These are phyloP conservation scores for Lagopus muta DNA, from an alignment of 2,113 vertebrate species.

Conservation along the genomic window DNA sequence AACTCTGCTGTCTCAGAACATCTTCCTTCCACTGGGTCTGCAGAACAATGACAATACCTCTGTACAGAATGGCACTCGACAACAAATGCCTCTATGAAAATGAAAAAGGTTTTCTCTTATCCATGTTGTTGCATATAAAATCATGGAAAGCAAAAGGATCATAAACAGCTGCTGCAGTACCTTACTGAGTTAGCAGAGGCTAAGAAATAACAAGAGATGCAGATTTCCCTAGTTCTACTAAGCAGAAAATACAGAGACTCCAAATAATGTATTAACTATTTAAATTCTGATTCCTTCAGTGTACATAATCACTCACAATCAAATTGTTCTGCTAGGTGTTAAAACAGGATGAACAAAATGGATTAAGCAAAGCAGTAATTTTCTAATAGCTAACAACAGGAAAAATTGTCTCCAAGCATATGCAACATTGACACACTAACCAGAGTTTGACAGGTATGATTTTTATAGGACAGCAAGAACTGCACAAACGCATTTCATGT, in stretches of 20 bases:
- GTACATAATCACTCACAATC: background rate
- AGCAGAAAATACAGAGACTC: background rate
- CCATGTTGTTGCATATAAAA: background rate
- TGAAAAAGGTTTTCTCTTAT: background rate
- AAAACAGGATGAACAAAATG: background rate
- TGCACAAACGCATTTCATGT: background rate
- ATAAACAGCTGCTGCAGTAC: background rate
- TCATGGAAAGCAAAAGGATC: background rate
- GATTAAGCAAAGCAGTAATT: background rate
- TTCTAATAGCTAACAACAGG: background rate
- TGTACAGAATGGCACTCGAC: background rate
- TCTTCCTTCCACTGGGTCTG: background rate
- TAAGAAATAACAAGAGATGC: background rate
- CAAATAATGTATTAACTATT: background rate
- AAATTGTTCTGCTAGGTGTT: background rate
- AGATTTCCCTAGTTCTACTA: background rate
- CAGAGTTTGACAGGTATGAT: background rate
- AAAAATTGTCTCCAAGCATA: background rate
- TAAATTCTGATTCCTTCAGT: background rate
- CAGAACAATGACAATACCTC: background rate
- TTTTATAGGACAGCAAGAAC: background rate
- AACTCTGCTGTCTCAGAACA: background rate
- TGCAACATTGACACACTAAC: background rate
- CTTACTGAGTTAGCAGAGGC: background rate
- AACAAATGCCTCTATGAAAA: background rate